Base-by-base conservation (phyloP, 2,797 vertebrate genomes). In the Paramormyrops hopkinsi region DNA sequence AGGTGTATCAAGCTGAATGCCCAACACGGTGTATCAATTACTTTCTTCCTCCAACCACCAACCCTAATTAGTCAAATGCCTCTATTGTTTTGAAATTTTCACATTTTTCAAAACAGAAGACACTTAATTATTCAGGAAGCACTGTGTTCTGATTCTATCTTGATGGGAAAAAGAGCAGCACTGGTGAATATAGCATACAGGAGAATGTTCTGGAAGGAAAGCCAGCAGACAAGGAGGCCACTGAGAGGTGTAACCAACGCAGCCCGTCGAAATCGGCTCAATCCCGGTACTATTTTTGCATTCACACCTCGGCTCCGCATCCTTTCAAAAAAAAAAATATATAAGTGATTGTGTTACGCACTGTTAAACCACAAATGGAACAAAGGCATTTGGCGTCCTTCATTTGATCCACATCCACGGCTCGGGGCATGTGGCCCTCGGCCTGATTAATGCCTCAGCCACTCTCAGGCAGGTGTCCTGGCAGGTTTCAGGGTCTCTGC, bases 381-480 rank as follows among this genome's bases (percentile, higher is more conserved):
- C 41, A 46, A 62, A 62, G 56, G 86, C 41, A 46, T 88, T 22
- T 65, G 56, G 17, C 41, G 85, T 87, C 6, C 85, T 54, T 87
- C 53, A 56, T 87, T 37, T 56, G 53, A 87, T 87, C 50, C 85
- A 17, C 17, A 25, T 33, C 29, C 50, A 9, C 2, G 33, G 53
- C 50, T 65, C 17, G 37, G 54, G 17, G 86, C 7, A 4, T 4
- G 84, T 48, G 14, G 84, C 44, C 48, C 29, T n/a, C 51, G 11
- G 48, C 46, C 51, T 86, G 84, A 53, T 86, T 53, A 50, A 86
- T 54, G 84, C 51, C 82, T 85, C n/a, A 22, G 46, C 82, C n/a
- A 2, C 29, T 86, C 29, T 25, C 7, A 7, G 44, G 82, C 82
- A 85, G 82, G 82, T 56, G 22, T 56, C 22, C 84, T 86, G 84